phyloP scores from a whole-genome alignment of 2,888 invertebrate genomes.

The Ecliptopera silaceata region DNA sequence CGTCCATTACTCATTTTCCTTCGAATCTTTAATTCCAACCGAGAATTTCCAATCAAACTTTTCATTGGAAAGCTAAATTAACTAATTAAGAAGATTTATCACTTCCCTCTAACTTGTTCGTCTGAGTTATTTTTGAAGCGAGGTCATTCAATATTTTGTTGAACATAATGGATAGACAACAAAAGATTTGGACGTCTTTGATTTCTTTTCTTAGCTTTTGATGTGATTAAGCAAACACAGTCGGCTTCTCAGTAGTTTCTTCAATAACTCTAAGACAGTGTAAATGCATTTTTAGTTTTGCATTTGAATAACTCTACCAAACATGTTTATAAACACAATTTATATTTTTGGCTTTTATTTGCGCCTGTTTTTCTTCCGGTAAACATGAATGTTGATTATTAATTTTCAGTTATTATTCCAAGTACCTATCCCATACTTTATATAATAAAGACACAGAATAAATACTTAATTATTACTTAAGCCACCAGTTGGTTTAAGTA shows the following conservation, averaged over 20 bases:
- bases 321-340: too few species aligned
- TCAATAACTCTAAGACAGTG: too few species aligned
- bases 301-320: too few species aligned
- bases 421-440: too few species aligned
- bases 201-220: conserved; percentile 54
- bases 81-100: conserved; percentile 78
- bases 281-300: conserved; percentile 16
- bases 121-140: conserved; percentile 61
- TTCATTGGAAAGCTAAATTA: conserved; percentile 68
- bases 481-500: too few species aligned
- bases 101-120: conserved; percentile 68
- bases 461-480: too few species aligned
- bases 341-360: too few species aligned
- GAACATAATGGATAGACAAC: conserved; percentile 51
- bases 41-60: conserved; percentile 68
- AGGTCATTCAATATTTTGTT: conserved; percentile 67
- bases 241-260: not conserved
- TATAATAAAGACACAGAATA: too few species aligned
- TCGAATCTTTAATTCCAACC: conserved; percentile 55
- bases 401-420: too few species aligned
- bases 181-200: conserved; percentile 53
- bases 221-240: conserved; percentile 48
- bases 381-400: too few species aligned
- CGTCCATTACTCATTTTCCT: conserved; percentile 33
- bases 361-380: too few species aligned